Percentiles rank a stretch among this genome's conserved stretches.
Evolutionary conservation across 2,888 invertebrate genomes (phyloP).

Genomic region (Orchestes rusci): DNA sequence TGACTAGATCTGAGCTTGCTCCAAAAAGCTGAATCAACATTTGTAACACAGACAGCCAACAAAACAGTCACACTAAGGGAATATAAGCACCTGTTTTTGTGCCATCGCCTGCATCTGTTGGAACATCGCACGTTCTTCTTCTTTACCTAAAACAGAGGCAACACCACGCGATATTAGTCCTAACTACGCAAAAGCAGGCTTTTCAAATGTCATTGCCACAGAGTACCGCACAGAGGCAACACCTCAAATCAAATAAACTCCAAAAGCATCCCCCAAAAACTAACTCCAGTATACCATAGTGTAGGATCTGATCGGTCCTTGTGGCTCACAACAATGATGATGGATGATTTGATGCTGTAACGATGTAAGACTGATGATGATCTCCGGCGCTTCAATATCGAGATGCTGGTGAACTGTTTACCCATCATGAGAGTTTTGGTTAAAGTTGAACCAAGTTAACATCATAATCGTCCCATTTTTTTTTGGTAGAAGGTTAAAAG

Average conservation of each 20-base stretch:
- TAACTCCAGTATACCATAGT: too few relatives aligned
- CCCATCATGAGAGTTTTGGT: too few relatives aligned
- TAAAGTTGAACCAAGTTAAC: too few relatives aligned
- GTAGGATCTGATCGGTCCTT: conserved; percentile 13
- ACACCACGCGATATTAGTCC: conserved; percentile 33
- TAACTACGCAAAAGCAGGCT: conserved; percentile 10
- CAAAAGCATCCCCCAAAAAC: neutral
- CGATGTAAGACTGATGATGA: conserved; percentile 10
- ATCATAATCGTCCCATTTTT: too few relatives aligned
- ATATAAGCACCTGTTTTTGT: conserved; percentile 87
- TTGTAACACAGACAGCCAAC: too few relatives aligned
- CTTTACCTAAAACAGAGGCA: conserved; percentile 72
- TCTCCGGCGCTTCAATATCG: conserved; percentile 17
- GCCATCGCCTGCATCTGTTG: conserved; percentile 96
- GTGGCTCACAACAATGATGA: conserved; percentile 17
- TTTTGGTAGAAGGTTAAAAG: too few relatives aligned
- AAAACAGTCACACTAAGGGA: too few relatives aligned
- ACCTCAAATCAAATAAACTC: conserved; percentile 4
- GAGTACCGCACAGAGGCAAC: conserved; percentile 14
- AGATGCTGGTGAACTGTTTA: too few relatives aligned
- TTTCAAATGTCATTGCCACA: conserved; percentile 11
- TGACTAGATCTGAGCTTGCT: too few relatives aligned
- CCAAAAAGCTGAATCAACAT: too few relatives aligned
- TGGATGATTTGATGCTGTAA: conserved; percentile 22
- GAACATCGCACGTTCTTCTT: conserved; percentile 92